Evolutionary conservation across 2,113 vertebrate genomes (phyloP).

Genomic region (Tauraco erythrolophus): DNA sequence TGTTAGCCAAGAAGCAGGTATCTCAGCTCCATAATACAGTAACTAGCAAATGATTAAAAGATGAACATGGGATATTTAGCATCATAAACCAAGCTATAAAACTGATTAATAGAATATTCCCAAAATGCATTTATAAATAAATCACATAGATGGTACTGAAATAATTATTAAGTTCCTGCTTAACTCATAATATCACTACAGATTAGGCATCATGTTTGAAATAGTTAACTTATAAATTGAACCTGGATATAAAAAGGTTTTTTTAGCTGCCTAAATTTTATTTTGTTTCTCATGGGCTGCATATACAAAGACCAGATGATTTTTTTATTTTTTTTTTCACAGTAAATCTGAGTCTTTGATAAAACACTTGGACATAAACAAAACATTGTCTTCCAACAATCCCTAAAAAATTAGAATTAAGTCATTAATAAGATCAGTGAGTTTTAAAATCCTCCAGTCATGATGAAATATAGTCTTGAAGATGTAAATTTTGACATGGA

Average conservation of each 20-base stretch:
- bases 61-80: background rate
- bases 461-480: background rate
- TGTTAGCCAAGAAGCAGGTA: background rate
- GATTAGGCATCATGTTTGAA: background rate
- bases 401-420: background rate
- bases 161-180: background rate
- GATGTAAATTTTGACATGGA: background rate
- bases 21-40: background rate
- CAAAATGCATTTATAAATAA: background rate
- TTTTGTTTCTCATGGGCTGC: background rate
- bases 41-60: background rate
- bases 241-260: background rate
- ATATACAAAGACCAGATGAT: background rate
- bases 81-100: background rate
- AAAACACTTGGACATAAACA: background rate
- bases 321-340: background rate
- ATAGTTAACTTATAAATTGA: background rate
- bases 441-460: background rate
- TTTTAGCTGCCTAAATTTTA: background rate
- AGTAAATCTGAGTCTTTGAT: background rate
- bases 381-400: background rate
- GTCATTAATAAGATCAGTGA: background rate
- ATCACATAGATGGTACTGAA: background rate
- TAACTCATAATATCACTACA: background rate
- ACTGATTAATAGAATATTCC: background rate